Conservation (phyloP, 2,113 vertebrate species). For the Menura novaehollandiae region DNA sequence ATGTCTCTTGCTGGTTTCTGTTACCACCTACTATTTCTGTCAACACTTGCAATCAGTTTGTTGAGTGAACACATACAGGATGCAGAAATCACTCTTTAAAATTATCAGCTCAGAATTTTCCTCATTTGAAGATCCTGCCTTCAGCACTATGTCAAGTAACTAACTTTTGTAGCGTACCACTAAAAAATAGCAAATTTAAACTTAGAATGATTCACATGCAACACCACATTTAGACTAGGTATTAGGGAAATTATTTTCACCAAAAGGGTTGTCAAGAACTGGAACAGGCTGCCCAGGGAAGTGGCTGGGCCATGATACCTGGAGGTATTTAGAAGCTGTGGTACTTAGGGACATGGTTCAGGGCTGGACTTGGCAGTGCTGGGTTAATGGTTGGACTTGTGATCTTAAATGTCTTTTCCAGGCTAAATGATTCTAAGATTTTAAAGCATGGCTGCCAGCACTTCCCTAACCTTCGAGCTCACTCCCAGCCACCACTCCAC, state of each 20-base stretch:
- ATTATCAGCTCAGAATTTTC: neutral
- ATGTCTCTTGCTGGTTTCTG: neutral
- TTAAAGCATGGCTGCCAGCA: neutral
- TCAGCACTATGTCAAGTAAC: neutral
- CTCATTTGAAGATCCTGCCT: neutral
- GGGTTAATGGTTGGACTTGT: rapidly evolving
- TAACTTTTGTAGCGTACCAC: neutral
- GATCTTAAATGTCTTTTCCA: neutral
- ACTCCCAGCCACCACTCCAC: neutral
- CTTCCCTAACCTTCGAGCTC: neutral
- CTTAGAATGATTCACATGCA: neutral
- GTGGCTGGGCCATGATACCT: rapidly evolving
- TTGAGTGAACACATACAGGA: neutral
- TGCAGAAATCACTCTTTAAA: neutral
- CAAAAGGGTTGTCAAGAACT: neutral
- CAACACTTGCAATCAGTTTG: neutral
- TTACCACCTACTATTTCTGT: slow-evolving; percentile 6
- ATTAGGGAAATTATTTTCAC: neutral
- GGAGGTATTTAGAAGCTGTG: neutral
- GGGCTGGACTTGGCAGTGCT: neutral
- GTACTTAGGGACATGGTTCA: neutral
- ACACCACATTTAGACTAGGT: neutral
- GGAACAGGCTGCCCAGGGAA: neutral
- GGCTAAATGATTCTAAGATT: neutral
- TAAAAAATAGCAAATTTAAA: neutral